These are phyloP conservation scores for Thunnus albacares DNA, from an alignment of 2,797 vertebrate species.

Conservation along the genomic window DNA sequence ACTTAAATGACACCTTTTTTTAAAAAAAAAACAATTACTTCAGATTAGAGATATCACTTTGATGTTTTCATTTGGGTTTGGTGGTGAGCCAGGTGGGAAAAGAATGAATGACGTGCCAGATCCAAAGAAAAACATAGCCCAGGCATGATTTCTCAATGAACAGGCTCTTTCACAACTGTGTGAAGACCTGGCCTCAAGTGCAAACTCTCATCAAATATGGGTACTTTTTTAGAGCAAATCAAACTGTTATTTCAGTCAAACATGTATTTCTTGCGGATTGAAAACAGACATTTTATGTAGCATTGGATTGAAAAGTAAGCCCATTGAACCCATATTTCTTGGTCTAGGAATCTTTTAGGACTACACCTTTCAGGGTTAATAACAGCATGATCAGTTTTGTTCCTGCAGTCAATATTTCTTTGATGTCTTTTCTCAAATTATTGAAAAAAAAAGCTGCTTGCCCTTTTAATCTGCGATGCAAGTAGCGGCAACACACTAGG, in stretches of 20 bases:
- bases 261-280: slow-evolving; percentile 34
- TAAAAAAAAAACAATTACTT: slow-evolving; percentile 36
- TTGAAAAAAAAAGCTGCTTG: slow-evolving; percentile 18
- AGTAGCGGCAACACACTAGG: slow-evolving; percentile 45
- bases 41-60: slow-evolving; percentile 58
- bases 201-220: slow-evolving; percentile 45
- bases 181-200: slow-evolving; percentile 56
- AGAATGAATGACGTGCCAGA: slow-evolving; percentile 64
- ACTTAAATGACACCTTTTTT: slow-evolving; percentile 30
- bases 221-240: slow-evolving; percentile 29
- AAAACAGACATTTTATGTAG: slow-evolving; percentile 43
- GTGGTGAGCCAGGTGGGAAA: slow-evolving; percentile 67
- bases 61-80: slow-evolving; percentile 70
- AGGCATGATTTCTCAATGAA: slow-evolving; percentile 69
- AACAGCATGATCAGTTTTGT: slow-evolving; percentile 52
- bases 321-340: slow-evolving; percentile 27
- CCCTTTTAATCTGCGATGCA: slow-evolving; percentile 49
- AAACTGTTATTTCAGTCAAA: not conserved
- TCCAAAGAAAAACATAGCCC: slow-evolving; percentile 68
- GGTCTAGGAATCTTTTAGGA: not conserved
- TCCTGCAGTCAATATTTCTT: slow-evolving; percentile 53
- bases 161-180: slow-evolving; percentile 68
- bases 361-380: slow-evolving; percentile 49
- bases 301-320: slow-evolving; percentile 41
- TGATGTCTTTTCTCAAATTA: slow-evolving; percentile 53